These are phyloP conservation scores for Chitala chitala DNA, from an alignment of 2,113 vertebrate species.

Conservation along the genomic window DNA sequence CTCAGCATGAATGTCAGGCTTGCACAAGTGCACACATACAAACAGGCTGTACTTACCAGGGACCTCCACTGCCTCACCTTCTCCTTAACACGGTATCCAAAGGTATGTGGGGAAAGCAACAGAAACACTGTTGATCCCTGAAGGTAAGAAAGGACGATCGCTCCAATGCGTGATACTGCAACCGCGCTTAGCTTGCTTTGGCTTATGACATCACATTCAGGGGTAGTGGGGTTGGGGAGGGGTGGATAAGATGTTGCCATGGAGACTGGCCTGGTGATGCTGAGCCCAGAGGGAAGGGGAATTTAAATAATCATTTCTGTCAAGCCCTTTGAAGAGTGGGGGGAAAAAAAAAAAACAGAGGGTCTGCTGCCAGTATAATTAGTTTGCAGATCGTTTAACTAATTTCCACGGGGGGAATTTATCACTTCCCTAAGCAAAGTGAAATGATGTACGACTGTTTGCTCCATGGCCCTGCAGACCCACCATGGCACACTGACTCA, in stretches of 20 bases:
- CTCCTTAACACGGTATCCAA: background rate
- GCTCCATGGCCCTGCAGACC: no score
- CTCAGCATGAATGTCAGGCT: background rate
- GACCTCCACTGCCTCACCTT: background rate
- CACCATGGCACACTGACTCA: no score
- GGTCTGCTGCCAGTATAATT: background rate
- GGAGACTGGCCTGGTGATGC: conserved; percentile 49
- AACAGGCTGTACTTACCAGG: background rate
- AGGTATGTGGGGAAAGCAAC: background rate
- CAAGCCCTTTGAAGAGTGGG: conserved; percentile 9
- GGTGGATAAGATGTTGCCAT: conserved; percentile 51
- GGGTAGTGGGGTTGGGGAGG: conserved; percentile 41
- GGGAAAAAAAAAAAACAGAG: no score
- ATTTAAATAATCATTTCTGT: conserved; percentile 55
- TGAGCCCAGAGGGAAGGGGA: conserved; percentile 50
- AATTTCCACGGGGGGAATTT: background rate
- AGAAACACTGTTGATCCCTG: background rate
- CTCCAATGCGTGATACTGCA: conserved; percentile 39
- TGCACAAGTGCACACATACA: background rate
- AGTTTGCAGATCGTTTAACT: background rate
- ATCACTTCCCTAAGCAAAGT: background rate
- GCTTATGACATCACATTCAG: conserved; percentile 49
- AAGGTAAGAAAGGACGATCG: conserved; percentile 30
- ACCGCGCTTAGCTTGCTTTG: conserved; percentile 54
- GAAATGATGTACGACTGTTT: background rate